Evolutionary conservation across 1,140 invertebrate genomes (phyloP), one percentile per base, ranked within the genome.

Genomic region (Drosophila leontia): DNA sequence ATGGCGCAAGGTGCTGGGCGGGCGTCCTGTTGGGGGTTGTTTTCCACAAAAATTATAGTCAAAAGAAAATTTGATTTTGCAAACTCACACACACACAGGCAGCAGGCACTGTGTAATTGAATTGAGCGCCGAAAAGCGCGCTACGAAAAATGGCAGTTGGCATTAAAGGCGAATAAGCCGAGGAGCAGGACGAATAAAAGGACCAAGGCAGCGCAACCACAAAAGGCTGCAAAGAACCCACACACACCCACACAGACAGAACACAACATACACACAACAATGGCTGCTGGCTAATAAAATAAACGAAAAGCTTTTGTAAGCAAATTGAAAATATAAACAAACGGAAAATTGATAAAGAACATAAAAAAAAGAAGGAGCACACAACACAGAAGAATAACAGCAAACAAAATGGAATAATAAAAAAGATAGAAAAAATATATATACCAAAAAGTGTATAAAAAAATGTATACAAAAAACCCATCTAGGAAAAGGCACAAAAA

Each of bases 271-370:
- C 48, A 34, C 50, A 51, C 50, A 51, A 88, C 76, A 87, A 87
- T 88, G 80, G 83, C 80, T 69, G 83, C 77, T 69, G 72, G 75
- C 86, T 90, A 90, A 90, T 91, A 90, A 90, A 91, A 91, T 86
- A 86, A 91, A 77, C 82, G 82, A 91, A 90, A 90, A 90, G 87
- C 82, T 82, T 91, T 90, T 90, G 86, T 90, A 91, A 86, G 82
- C 86, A 90, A 90, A 91, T 90, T 91, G 86, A 91, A 90, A 90
- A 90, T 84, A 91, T 90, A 91, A 90, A 90, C 86, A 90, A 91
- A 91, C 85, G 75, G 71, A 84, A 88, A 88, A 84, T 88, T 88
- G 74, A 76, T 78, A 80, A 88, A 88, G 57, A 75, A 80, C 44
- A 60, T 50, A 53, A 68, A 48, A 58, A 62, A 47, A 26, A 37